Evolutionary conservation across 2,797 vertebrate species (phyloP).

Genomic region (Sarcophilus harrisii): DNA sequence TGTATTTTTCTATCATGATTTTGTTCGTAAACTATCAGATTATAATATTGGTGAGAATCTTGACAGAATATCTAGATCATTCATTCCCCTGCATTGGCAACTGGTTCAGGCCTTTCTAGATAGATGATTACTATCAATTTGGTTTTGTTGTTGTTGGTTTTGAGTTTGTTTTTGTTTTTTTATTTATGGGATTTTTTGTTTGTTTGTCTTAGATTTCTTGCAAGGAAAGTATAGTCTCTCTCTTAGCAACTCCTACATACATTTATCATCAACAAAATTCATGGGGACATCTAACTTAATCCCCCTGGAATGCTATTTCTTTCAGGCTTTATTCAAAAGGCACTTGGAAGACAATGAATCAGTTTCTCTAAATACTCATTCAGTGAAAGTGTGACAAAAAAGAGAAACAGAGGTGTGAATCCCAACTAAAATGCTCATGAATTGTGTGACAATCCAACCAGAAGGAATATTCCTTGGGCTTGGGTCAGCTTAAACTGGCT

Average conservation of each 20-base stretch:
- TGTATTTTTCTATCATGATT: conserved; percentile 26
- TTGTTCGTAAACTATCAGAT: background rate
- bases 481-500: no score
- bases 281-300: background rate
- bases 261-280: background rate
- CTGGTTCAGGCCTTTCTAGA: conserved; percentile 26
- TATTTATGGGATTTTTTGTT: background rate
- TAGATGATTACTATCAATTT: background rate
- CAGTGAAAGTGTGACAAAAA: background rate
- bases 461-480: background rate
- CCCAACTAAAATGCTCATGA: background rate
- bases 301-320: background rate
- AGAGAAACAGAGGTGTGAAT: background rate
- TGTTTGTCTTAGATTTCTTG: conserved; percentile 34
- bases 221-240: conserved; percentile 47
- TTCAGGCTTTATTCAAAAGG: background rate
- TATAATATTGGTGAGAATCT: background rate
- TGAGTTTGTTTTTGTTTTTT: background rate
- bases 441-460: background rate
- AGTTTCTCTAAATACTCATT: background rate
- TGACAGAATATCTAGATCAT: background rate
- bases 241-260: background rate
- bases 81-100: background rate
- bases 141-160: background rate
- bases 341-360: background rate